phyloP scores from a whole-genome alignment of 2,797 vertebrate species.

The Sebastes hopkinsi region DNA sequence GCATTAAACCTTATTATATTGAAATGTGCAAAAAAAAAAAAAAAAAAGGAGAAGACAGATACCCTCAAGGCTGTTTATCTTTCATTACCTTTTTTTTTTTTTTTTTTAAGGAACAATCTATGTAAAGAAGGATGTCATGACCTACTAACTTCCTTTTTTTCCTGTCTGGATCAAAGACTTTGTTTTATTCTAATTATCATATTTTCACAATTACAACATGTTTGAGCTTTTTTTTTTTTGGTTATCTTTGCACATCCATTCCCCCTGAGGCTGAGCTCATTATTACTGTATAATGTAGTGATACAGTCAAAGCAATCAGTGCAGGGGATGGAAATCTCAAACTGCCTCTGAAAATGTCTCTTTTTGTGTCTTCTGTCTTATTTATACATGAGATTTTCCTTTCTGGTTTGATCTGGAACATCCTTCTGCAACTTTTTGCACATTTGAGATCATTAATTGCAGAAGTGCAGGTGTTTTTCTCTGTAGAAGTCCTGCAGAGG shows the following conservation, averaged over 20 bases:
- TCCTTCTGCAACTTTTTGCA: slow-evolving; percentile 20
- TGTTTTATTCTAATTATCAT: slow-evolving; percentile 23
- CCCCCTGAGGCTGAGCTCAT: background rate
- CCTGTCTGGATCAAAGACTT: slow-evolving; percentile 21
- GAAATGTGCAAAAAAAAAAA: background rate
- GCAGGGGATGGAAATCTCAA: background rate
- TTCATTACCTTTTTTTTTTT: slow-evolving; percentile 9
- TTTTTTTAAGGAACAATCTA: background rate
- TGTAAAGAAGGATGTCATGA: background rate
- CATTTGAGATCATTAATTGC: background rate
- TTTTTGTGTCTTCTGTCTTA: background rate
- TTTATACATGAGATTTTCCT: background rate
- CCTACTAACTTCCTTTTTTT: slow-evolving; percentile 28
- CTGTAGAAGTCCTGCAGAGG: background rate
- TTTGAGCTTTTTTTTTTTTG: slow-evolving; percentile 4
- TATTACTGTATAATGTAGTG: background rate
- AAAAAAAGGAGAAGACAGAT: background rate
- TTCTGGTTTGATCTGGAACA: background rate
- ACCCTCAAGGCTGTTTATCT: background rate
- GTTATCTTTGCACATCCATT: slow-evolving; percentile 2
- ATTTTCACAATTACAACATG: slow-evolving; percentile 17
- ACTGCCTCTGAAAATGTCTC: background rate
- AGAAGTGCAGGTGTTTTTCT: slow-evolving; percentile 23
- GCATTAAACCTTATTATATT: background rate
- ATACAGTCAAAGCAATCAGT: background rate